Percentiles rank a stretch among this genome's conserved stretches.
Evolutionary conservation across 2,797 vertebrate genomes (phyloP).

Genomic region (Takifugu rubripes): DNA sequence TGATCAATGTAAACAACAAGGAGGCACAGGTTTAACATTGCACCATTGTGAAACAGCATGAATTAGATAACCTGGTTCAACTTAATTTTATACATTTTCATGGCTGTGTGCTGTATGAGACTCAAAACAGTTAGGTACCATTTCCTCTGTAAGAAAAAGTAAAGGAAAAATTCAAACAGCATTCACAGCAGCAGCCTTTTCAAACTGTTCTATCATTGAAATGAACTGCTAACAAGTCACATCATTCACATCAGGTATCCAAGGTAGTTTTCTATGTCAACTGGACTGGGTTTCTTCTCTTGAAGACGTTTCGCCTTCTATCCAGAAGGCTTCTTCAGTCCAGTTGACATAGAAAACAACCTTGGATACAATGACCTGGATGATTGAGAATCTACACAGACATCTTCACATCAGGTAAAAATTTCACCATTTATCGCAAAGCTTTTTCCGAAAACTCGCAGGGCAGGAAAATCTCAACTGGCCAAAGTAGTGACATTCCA

Average conservation of each 20-base stretch:
- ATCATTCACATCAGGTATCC: constrained; percentile 9
- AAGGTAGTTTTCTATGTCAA: too few relatives aligned
- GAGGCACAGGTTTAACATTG: constrained; percentile 23
- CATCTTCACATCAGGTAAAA: constrained; percentile 11
- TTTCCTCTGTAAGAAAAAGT: constrained; percentile 9
- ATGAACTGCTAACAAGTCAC: constrained; percentile 3
- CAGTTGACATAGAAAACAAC: too few relatives aligned
- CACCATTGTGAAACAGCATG: constrained; percentile 19
- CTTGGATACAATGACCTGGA: too few relatives aligned
- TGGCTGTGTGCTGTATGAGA: constrained; percentile 9
- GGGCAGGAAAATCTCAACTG: constrained; percentile 59
- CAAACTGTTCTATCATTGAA: constrained; percentile 3
- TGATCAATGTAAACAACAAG: constrained; percentile 49
- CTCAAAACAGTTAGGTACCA: background rate
- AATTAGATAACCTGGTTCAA: constrained; percentile 10
- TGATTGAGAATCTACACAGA: too few relatives aligned
- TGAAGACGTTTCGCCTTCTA: too few relatives aligned
- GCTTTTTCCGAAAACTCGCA: constrained; percentile 34
- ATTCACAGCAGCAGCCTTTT: constrained; percentile 33
- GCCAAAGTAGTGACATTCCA: constrained; percentile 41
- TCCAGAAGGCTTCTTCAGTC: too few relatives aligned
- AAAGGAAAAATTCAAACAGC: constrained; percentile 1
- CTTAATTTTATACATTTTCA: constrained; percentile 11
- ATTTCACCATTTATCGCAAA: constrained; percentile 50
- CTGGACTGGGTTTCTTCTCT: too few relatives aligned